Percentiles rank a stretch among this genome's conserved stretches.
Conservation (phyloP, 2,797 vertebrate species). For the Peromyscus eremicus region DNA sequence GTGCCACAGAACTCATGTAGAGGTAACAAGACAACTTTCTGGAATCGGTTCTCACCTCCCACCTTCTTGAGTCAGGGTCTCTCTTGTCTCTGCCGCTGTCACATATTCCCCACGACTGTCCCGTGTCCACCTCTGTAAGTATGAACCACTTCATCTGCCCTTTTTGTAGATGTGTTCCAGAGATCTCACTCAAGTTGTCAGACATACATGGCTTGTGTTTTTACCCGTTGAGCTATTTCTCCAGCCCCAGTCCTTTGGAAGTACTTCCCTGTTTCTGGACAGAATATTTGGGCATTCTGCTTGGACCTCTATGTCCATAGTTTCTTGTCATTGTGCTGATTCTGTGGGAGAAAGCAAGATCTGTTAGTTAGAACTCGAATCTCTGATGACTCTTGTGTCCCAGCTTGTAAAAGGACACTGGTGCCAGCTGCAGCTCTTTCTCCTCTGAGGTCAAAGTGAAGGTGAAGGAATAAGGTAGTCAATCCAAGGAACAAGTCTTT, state of each 20-base stretch:
- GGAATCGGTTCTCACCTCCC: neutral
- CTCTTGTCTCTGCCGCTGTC: neutral
- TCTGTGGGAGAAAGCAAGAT: constrained; percentile 22
- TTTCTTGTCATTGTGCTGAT: neutral
- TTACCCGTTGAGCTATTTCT: neutral
- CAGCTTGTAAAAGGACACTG: neutral
- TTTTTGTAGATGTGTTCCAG: neutral
- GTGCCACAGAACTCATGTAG: neutral
- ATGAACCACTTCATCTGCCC: neutral
- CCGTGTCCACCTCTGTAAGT: no score
- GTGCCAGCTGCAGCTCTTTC: neutral
- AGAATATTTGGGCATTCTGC: constrained; percentile 7
- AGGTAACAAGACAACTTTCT: neutral
- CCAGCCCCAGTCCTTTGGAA: constrained; percentile 28
- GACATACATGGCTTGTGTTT: neutral
- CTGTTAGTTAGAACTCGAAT: constrained; percentile 6
- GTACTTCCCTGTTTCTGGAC: constrained; percentile 54
- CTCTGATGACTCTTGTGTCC: neutral
- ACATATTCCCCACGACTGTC: neutral
- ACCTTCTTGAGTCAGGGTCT: neutral
- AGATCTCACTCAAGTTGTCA: neutral
- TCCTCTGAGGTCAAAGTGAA: neutral
- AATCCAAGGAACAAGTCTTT: neutral
- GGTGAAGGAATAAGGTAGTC: neutral
- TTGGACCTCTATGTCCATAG: neutral